Evolutionary conservation across 1,140 invertebrate genomes (phyloP), one percentile per base, ranked within the genome.

Genomic region (Battus philenor): DNA sequence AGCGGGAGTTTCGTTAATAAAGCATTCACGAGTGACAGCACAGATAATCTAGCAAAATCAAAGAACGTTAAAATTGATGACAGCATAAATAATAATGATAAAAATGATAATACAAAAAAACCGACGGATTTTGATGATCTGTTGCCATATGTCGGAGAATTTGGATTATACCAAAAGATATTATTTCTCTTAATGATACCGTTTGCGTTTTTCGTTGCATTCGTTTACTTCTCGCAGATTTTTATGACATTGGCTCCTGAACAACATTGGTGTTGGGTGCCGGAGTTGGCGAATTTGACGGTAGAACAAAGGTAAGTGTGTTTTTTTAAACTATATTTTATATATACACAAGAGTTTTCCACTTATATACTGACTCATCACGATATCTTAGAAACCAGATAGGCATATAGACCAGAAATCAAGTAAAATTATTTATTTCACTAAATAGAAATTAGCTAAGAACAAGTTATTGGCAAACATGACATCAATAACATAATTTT

Each of bases 221-320:
- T 93, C 74, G 93, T 95, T 1, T 95, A 95, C 72, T 96, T 96
- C 68, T 91, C 93, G 10, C 94, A 95, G 87, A 94, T 96, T 22
- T 96, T 95, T 63, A 92, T 95, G 68, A 94, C 93, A 0, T 78
- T 95, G 1, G 89, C 90, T 31, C 94, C 94, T 1, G 92, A 94
- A 29, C 87, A 92, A 44, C 91, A 95, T 74, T 95, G 93, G 93
- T 95, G 94, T 70, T 87, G 86, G 77, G 87, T 95, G 1, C 91
- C 93, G 0, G 91, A 93, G 68, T 68, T 95, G 33, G 86, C 87
- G 13, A 90, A 90, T 58, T 75, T 95, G 12, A 90, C 91, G n/a
- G 73, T 88, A 2, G 89, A 91, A 54, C 87, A 92, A 80, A 92
- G 93, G 93, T 95, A 57, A 89, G 88, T 6, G 18, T 6, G 2